These are phyloP conservation scores for Apogon talboti DNA, from an alignment of 2,797 vertebrate genomes.

Conservation along the genomic window DNA sequence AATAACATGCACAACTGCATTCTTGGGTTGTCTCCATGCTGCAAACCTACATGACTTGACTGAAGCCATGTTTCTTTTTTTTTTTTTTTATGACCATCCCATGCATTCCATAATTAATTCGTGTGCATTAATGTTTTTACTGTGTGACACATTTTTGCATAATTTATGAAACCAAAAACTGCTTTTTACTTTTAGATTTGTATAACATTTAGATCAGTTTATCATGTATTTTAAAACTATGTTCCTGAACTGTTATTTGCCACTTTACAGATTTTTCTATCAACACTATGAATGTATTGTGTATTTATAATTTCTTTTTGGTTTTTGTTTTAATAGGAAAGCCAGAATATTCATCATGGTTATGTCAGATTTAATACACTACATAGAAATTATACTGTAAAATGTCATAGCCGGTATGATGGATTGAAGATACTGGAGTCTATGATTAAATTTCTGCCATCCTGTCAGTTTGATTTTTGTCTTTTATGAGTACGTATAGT, in stretches of 20 bases:
- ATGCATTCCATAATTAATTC: conserved; percentile 6
- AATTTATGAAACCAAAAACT: too few relatives aligned
- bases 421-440: conserved; percentile 35
- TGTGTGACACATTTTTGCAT: not conserved
- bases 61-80: not conserved
- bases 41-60: too few relatives aligned
- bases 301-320: conserved; percentile 11
- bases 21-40: too few relatives aligned
- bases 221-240: too few relatives aligned
- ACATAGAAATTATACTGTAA: conserved; percentile 45
- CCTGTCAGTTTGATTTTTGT: conserved; percentile 27
- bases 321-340: conserved; percentile 34
- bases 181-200: too few relatives aligned
- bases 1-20: too few relatives aligned
- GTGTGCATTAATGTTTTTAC: not conserved
- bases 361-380: conserved; percentile 24
- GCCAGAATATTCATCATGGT: conserved; percentile 3
- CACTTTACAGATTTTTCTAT: conserved; percentile 42
- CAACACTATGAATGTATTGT: conserved; percentile 50
- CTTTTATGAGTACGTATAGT: not conserved
- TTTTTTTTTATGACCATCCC: not conserved
- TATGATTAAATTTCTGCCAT: conserved; percentile 70
- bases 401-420: conserved; percentile 15
- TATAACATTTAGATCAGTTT: too few relatives aligned
- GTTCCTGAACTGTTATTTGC: conserved; percentile 20